These are phyloP conservation scores for Noctua pronuba DNA, from an alignment of 2,888 invertebrate species.

Conservation along the genomic window DNA sequence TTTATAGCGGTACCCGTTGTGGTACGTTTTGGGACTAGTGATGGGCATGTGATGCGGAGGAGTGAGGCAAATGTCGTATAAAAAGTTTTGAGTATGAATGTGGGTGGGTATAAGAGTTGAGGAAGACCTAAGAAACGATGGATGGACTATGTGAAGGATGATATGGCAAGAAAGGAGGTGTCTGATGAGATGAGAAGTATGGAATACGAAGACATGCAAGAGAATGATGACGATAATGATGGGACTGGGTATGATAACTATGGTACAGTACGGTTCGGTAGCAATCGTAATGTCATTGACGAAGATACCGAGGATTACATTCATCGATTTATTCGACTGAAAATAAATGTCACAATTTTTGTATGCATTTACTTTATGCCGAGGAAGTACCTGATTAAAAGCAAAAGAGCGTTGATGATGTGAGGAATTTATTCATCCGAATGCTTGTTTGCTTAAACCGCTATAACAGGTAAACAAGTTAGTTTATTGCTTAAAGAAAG, in stretches of 20 bases:
- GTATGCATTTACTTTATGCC: too few species aligned
- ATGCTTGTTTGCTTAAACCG: background rate
- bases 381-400: background rate
- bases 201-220: background rate
- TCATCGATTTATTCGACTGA: background rate
- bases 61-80: background rate
- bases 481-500: background rate
- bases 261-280: background rate
- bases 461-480: background rate
- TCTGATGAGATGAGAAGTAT: background rate
- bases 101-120: background rate
- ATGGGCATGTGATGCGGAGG: background rate
- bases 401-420: background rate
- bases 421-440: background rate
- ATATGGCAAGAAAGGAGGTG: background rate
- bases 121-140: background rate
- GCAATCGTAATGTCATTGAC: background rate
- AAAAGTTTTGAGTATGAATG: background rate
- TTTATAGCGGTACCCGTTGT: constrained; percentile 40
- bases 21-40: constrained; percentile 32
- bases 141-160: background rate
- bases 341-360: background rate
- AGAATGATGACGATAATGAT: background rate
- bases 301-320: background rate
- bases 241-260: background rate